Conservation (phyloP, 2,888 invertebrate genomes). For the Troides aeacus region DNA sequence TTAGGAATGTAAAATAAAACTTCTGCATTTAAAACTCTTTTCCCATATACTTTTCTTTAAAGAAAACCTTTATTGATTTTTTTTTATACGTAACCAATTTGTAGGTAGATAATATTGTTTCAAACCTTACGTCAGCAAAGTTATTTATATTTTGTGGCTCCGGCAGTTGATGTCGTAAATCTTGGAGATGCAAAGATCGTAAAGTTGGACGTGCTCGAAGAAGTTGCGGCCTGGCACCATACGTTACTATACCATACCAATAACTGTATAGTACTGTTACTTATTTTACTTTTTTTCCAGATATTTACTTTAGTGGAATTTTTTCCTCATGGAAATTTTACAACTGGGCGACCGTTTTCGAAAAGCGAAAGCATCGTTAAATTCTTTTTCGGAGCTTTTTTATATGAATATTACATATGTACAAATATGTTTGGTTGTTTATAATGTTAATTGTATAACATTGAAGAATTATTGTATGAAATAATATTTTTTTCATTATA, state of each 20-base stretch:
- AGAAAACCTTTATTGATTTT: conserved; percentile 4
- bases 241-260: conserved; percentile 3
- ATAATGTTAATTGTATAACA: no score
- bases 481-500: no score
- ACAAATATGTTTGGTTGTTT: no score
- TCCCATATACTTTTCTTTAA: neutral
- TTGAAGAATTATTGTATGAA: no score
- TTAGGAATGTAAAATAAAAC: no score
- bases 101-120: conserved; percentile 24
- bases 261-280: conserved; percentile 3
- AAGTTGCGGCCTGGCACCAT: conserved; percentile 15
- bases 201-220: conserved; percentile 47
- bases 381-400: no score
- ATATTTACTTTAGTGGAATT: neutral
- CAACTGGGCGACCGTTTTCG: no score
- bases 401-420: no score
- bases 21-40: no score
- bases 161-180: conserved; percentile 67
- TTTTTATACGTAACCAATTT: conserved; percentile 14
- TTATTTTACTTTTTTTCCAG: neutral
- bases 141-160: conserved; percentile 37
- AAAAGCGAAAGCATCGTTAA: no score
- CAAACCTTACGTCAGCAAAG: conserved; percentile 20
- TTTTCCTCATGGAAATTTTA: neutral
- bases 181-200: conserved; percentile 63